Conservation (phyloP, 1,140 invertebrate species). For the Oncopeltus fasciatus region DNA sequence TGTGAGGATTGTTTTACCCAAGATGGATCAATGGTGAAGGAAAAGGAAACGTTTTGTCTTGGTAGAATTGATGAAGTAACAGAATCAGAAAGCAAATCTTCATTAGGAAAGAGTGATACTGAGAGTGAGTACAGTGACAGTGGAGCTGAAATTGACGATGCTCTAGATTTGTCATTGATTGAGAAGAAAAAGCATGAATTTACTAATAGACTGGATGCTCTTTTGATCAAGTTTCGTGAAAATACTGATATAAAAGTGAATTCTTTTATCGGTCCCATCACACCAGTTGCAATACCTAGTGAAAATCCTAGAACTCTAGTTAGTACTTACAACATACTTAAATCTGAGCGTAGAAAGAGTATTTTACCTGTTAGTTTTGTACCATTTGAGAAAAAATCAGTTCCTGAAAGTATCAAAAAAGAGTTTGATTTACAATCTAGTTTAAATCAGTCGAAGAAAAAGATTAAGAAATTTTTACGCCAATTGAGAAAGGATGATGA, state of each 20-base stretch:
- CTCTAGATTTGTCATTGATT: constrained; percentile 40
- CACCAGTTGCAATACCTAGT: constrained; percentile 22
- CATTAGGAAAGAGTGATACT: constrained; percentile 28
- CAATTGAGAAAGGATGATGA: background rate
- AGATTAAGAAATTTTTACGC: background rate
- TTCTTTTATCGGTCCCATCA: background rate
- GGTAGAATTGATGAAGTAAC: constrained; percentile 47
- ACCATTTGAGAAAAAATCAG: background rate
- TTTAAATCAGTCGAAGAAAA: background rate
- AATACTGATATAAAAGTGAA: constrained; percentile 51
- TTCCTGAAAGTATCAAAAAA: background rate
- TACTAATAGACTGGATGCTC: constrained; percentile 49
- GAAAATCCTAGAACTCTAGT: constrained; percentile 28
- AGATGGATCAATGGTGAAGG: constrained; percentile 31
- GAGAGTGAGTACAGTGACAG: constrained; percentile 28
- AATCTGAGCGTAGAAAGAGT: constrained; percentile 18
- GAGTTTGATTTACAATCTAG: background rate
- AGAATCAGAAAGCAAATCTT: constrained; percentile 34
- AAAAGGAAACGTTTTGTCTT: constrained; percentile 39
- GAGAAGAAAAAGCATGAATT: constrained; percentile 47
- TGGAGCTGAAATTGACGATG: constrained; percentile 37
- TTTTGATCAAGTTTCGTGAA: constrained; percentile 51
- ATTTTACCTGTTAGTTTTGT: constrained; percentile 14
- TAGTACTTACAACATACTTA: constrained; percentile 25
- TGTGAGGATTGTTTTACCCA: constrained; percentile 62